Conservation (phyloP, 2,797 vertebrate genomes). For the Crenuchus spilurus region DNA sequence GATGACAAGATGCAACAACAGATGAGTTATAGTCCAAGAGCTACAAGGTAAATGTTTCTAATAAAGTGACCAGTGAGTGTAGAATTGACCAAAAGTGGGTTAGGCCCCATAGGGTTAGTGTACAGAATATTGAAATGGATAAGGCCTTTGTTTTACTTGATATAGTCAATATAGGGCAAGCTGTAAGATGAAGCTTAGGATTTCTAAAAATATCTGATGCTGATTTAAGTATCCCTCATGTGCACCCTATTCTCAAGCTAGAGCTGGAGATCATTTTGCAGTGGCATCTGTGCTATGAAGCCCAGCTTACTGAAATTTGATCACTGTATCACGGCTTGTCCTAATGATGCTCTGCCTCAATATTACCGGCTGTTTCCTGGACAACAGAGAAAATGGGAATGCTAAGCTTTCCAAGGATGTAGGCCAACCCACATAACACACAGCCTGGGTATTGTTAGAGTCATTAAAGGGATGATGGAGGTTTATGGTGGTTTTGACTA, state of each 20-base stretch:
- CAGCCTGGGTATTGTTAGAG: slow-evolving; percentile 17
- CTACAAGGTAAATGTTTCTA: background rate
- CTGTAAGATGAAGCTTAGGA: background rate
- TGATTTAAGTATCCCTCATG: background rate
- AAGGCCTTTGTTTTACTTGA: background rate
- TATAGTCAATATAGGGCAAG: background rate
- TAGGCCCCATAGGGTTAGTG: background rate
- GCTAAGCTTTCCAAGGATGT: slow-evolving; percentile 20
- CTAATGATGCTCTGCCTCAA: slow-evolving; percentile 11
- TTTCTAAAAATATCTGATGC: background rate
- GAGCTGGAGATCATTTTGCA: slow-evolving; percentile 12
- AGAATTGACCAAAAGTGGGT: background rate
- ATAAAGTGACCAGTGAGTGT: background rate
- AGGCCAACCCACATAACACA: slow-evolving; percentile 33
- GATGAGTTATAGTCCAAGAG: too few species aligned
- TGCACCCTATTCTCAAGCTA: background rate
- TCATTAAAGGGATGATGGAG: background rate
- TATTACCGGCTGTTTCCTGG: slow-evolving; percentile 38
- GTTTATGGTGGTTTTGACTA: background rate
- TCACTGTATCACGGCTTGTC: slow-evolving; percentile 13
- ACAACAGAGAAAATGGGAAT: slow-evolving; percentile 11
- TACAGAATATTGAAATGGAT: background rate
- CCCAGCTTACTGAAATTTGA: slow-evolving; percentile 6
- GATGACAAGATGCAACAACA: too few species aligned
- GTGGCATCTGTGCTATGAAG: slow-evolving; percentile 16